Evolutionary conservation across 2,888 invertebrate genomes (phyloP), one percentile per base, ranked within the genome.

Genomic region (Drosophila acutilabella): DNA sequence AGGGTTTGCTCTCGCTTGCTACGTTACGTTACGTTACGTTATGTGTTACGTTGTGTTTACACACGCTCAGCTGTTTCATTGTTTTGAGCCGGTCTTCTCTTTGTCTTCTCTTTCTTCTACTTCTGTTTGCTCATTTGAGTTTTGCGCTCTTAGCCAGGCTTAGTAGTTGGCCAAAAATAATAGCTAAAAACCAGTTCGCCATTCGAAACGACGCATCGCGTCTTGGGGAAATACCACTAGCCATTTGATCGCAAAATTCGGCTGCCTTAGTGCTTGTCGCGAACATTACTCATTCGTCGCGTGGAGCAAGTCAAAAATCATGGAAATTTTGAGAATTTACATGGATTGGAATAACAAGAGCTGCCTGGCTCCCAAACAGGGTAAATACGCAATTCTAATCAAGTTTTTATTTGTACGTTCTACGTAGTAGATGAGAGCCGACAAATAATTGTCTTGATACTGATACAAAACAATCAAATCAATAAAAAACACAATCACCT

Each of bases 181-280:
- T 23, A 18, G 51, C 26, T 41, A 38, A 57, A 66, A 87, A 83
- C 87, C 74, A 59, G 82, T 84, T 86, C 61, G 44, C 13, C 42
- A 23, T 20, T 18, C 45, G 51, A 14, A 44, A 36, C 18, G 48
- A 36, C 23, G 51, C 50, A 59, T 56, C 50, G 60, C 47, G 58
- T 71, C 71, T 80, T 78, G 75, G 82, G 78, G 84, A 83, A 83
- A 83, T 78, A 87, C 84, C 78, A 82, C 48, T 42, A 10, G 65
- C 57, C 23, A 47, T 38, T 47, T 16, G 45, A 57, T 47, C 52
- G 26, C 40, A 60, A 56, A 56, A 20, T 47, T 58, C 40, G 38
- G 36, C 69, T 58, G 45, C 50, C 48, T 48, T 53, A 51, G 56
- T 36, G 41, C 42, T 38, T 56, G 20, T 42, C 30, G 16, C 23